A percentile compares a stretch with the other conserved stretches of the same genome.
Evolutionary conservation across 2,888 invertebrate species (phyloP).

Genomic region (Achlya flavicornis): DNA sequence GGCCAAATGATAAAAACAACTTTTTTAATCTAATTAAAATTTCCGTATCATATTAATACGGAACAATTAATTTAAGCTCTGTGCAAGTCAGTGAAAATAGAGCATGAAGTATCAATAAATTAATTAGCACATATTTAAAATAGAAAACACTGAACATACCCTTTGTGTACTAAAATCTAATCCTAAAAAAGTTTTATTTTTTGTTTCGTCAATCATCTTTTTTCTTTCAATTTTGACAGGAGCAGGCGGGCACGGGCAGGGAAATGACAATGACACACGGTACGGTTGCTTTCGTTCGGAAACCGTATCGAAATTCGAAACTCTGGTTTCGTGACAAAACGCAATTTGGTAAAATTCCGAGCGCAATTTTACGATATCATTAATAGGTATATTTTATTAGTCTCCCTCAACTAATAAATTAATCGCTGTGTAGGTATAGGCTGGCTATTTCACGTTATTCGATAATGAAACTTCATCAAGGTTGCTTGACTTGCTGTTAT

Average conservation of each 20-base stretch:
- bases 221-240: constrained; percentile 61
- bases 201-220: constrained; percentile 68
- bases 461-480: constrained; percentile 48
- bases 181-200: constrained; percentile 87
- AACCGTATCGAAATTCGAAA: constrained; percentile 39
- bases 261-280: constrained; percentile 53
- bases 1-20: too few relatives aligned
- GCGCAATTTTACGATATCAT: constrained; percentile 59
- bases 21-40: too few relatives aligned
- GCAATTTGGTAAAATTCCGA: constrained; percentile 42
- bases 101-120: constrained; percentile 6
- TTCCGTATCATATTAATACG: too few relatives aligned
- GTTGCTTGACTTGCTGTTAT: constrained; percentile 45
- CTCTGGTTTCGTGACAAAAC: constrained; percentile 57
- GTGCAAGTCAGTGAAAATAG: neutral
- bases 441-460: constrained; percentile 36
- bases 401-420: constrained; percentile 36
- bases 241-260: constrained; percentile 29
- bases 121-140: neutral
- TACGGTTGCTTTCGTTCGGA: constrained; percentile 48
- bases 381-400: constrained; percentile 43
- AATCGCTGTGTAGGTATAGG: constrained; percentile 36
- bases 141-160: constrained; percentile 76
- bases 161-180: constrained; percentile 95
- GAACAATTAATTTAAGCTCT: neutral